These are phyloP conservation scores for Amazona finschi DNA, from an alignment of 2,797 vertebrate species.

Conservation along the genomic window DNA sequence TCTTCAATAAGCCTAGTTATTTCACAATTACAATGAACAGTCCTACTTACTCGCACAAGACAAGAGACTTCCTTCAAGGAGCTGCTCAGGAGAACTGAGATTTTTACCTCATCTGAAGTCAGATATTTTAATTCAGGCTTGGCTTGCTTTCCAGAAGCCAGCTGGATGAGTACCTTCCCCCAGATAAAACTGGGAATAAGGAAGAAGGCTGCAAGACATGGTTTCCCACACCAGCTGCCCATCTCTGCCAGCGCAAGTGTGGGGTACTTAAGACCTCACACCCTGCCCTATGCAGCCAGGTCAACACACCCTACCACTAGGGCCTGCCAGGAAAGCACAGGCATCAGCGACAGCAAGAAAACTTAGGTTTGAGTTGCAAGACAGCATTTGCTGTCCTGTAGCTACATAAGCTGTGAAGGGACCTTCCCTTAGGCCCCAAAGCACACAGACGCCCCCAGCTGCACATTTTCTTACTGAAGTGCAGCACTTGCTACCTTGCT, in stretches of 20 bases:
- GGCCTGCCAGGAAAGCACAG: background rate
- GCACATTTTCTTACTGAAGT: background rate
- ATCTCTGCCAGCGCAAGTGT: background rate
- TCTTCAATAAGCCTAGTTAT: background rate
- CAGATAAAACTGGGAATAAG: background rate
- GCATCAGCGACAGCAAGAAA: background rate
- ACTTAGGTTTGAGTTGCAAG: background rate
- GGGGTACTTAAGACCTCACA: rapidly evolving
- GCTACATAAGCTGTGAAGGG: rapidly evolving
- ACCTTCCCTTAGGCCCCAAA: background rate
- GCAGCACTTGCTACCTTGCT: background rate
- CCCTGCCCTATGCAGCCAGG: background rate
- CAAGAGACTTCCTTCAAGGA: background rate
- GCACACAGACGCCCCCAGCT: background rate
- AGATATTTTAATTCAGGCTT: background rate
- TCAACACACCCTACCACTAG: background rate
- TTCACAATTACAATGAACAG: background rate
- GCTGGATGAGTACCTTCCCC: background rate
- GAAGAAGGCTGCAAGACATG: rapidly evolving
- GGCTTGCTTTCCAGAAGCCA: background rate
- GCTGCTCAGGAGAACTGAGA: background rate
- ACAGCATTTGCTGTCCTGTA: background rate
- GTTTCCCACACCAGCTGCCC: background rate
- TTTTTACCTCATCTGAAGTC: background rate
- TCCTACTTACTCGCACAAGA: background rate